Percentiles rank a stretch among this genome's conserved stretches.
phyloP scores from a whole-genome alignment of 2,113 vertebrate genomes.

The Onychostoma macrolepis region DNA sequence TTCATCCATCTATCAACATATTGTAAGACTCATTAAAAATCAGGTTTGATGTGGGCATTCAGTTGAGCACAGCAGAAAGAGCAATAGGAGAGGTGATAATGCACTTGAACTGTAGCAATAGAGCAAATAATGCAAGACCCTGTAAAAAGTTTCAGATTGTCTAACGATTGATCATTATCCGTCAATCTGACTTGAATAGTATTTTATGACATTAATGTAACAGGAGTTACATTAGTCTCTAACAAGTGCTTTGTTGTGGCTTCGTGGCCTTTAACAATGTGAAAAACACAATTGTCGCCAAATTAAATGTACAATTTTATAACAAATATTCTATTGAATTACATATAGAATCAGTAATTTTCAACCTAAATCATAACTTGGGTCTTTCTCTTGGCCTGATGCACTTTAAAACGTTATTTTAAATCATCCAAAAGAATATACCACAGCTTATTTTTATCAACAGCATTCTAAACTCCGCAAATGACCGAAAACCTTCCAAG shows the following conservation, averaged over 20 bases:
- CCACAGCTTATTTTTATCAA: not conserved
- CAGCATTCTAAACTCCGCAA: not conserved
- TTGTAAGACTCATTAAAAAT: constrained; percentile 28
- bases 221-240: not conserved
- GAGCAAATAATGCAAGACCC: not conserved
- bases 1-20: constrained; percentile 41
- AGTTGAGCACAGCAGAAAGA: not conserved
- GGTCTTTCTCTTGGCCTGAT: not conserved
- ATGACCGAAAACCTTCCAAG: not conserved
- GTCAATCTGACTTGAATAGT: not conserved
- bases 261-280: not conserved
- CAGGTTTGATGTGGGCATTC: constrained; percentile 10
- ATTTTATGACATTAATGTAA: not conserved
- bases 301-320: not conserved
- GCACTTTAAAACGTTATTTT: not conserved
- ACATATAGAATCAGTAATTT: not conserved
- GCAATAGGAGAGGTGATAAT: not conserved
- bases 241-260: not conserved
- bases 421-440: not conserved
- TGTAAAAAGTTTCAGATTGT: not conserved
- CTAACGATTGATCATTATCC: not conserved
- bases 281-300: not conserved
- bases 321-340: not conserved
- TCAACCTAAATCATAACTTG: not conserved
- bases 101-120: not conserved